Percentiles rank a stretch among this genome's conserved stretches.
Evolutionary conservation across 2,113 vertebrate genomes (phyloP).

Genomic region (Merops nubicus): DNA sequence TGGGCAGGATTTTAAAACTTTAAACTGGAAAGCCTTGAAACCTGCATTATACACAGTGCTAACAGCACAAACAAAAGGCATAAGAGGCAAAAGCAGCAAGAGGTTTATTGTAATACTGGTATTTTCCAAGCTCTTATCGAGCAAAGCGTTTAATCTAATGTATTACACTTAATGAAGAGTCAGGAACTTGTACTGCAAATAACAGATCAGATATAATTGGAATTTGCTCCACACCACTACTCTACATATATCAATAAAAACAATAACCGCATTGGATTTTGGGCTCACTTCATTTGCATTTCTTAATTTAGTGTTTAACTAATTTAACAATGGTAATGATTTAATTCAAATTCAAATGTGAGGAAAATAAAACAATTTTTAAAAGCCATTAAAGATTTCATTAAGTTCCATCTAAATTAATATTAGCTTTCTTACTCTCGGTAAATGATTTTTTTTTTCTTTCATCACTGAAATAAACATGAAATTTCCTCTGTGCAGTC

Average conservation of each 20-base stretch:
- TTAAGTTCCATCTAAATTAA: slow-evolving; percentile 71
- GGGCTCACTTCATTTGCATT: slow-evolving; percentile 73
- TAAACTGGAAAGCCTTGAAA: not conserved
- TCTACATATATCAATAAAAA: slow-evolving; percentile 73
- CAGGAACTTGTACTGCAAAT: slow-evolving; percentile 63
- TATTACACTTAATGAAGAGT: slow-evolving; percentile 65
- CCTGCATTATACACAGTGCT: not conserved
- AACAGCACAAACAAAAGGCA: slow-evolving; percentile 11
- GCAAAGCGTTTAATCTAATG: slow-evolving; percentile 62
- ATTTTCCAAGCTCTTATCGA: slow-evolving; percentile 15
- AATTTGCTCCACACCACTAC: slow-evolving; percentile 68
- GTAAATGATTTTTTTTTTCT: slow-evolving; percentile 29
- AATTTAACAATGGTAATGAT: slow-evolving; percentile 73
- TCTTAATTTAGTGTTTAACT: slow-evolving; percentile 75
- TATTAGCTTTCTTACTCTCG: slow-evolving; percentile 61
- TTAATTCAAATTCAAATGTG: slow-evolving; percentile 72
- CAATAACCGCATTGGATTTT: slow-evolving; percentile 67
- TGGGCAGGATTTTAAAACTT: not conserved
- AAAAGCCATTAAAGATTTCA: slow-evolving; percentile 70
- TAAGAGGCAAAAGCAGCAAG: slow-evolving; percentile 33
- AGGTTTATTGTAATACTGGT: not conserved
- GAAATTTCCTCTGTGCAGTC: slow-evolving; percentile 64
- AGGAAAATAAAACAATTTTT: slow-evolving; percentile 70
- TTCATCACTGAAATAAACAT: slow-evolving; percentile 48
- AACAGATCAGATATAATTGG: slow-evolving; percentile 76